Base-by-base conservation (phyloP, 2,113 vertebrate genomes). In the Amia ocellicauda region DNA sequence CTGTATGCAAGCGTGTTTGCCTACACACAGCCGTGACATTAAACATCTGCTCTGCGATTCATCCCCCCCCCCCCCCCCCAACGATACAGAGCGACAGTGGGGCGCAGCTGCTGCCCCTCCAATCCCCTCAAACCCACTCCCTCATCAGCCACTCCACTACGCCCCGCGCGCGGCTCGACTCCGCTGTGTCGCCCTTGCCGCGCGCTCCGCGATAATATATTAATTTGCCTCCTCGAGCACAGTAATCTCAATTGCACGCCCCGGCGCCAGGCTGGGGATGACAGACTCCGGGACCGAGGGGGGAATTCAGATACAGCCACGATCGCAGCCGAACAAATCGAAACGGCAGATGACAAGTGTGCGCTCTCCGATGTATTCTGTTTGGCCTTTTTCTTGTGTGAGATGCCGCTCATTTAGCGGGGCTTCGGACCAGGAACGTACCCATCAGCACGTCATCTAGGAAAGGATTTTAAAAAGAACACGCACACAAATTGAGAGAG, bases 21-120 rank as follows among this genome's bases (percentile, higher is more conserved):
- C 72, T 70, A 70, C 75, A 69, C 67, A 75, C 16, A 19, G 77
- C 74, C 74, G 72, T 74, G 84, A 85, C 80, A 63, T 78, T 76
- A 79, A 85, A 86, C 86, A 86, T 86, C 86, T 88, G 86, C 71
- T 59, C 62, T 71, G 70, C 85, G 85, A 87, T 86, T 86, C 82
- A 85, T 79, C 68, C 66, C 49, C 65, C 76, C 58, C 64, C 28
- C n/a, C 64, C 28, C 68, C 66, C 49, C 65, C 76, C 58, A 63
- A 27, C 57, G 70, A 83, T 82, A 70, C 71, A 66, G 55, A 80
- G 83, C 81, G 85, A 86, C 84, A 84, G 70, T 55, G 14, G 78
- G 74, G 73, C 84, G 74, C 84, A 81, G 83, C 80, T 83, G 83
- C 80, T 70, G 68, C 75, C 64, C 72, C 61, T 72, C 74, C 24